Evolutionary conservation across 2,888 invertebrate species (phyloP).

Genomic region (Stramonita haemastoma): DNA sequence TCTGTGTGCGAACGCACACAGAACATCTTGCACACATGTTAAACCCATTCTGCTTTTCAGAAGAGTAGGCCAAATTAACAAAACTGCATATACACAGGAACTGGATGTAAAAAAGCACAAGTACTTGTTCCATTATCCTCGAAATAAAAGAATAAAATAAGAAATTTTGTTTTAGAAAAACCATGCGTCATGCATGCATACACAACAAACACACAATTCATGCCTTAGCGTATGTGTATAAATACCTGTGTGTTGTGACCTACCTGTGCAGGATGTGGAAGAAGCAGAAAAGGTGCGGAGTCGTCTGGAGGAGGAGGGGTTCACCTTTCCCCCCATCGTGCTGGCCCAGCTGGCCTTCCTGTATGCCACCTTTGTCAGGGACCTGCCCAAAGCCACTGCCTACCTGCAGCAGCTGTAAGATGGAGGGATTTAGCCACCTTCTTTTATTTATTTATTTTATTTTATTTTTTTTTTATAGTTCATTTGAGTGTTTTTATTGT

Average conservation of each 20-base stretch:
- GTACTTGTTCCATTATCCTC: no score
- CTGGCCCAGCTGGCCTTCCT: slow-evolving; percentile 84
- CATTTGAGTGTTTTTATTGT: background rate
- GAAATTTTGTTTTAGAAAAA: no score
- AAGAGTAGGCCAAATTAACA: no score
- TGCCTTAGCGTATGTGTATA: background rate
- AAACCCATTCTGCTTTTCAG: no score
- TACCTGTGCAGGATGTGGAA: slow-evolving; percentile 68
- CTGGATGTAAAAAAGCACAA: no score
- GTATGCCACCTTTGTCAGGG: slow-evolving; percentile 81
- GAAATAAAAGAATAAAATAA: no score
- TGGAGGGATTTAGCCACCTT: background rate
- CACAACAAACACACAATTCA: background rate
- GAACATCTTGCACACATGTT: no score
- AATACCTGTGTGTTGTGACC: background rate
- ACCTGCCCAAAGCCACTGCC: slow-evolving; percentile 83
- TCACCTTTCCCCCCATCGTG: slow-evolving; percentile 81
- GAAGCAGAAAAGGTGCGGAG: slow-evolving; percentile 56
- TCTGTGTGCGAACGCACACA: no score
- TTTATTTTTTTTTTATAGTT: background rate
- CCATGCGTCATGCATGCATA: background rate
- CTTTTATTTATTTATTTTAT: no score
- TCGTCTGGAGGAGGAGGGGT: slow-evolving; percentile 82
- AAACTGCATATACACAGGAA: no score
- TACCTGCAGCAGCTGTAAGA: slow-evolving; percentile 63